Conservation (phyloP, 2,888 invertebrate species). For the Eueremaeus valkanovi region DNA sequence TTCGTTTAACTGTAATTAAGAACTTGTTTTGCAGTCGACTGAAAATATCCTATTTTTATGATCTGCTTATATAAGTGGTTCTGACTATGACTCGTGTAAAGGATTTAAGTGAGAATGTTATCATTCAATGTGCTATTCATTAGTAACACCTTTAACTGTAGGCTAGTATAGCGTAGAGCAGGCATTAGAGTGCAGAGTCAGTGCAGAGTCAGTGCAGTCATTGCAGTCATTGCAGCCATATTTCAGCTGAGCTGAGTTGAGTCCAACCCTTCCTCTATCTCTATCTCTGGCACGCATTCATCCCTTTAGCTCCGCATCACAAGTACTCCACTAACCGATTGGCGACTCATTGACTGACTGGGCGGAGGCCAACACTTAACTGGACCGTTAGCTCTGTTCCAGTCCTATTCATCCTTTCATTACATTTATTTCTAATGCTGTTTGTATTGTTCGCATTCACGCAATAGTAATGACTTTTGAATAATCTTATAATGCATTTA, state of each 20-base stretch:
- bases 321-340: slow-evolving; percentile 7
- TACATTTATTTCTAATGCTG: background rate
- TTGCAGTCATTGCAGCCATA: background rate
- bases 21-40: background rate
- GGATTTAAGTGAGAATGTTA: background rate
- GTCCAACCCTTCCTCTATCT: slow-evolving; percentile 20
- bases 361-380: slow-evolving; percentile 28
- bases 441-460: slow-evolving; percentile 1
- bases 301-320: slow-evolving; percentile 36
- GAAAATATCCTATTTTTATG: background rate
- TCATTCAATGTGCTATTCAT: background rate
- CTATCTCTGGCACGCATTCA: background rate
- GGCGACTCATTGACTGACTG: slow-evolving; percentile 32
- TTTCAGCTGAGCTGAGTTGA: background rate
- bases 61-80: slow-evolving; percentile 4
- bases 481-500: background rate
- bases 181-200: no score
- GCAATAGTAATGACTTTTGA: background rate
- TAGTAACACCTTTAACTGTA: slow-evolving; percentile 17
- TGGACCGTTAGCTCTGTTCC: slow-evolving; percentile 9
- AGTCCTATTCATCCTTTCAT: slow-evolving; percentile 27
- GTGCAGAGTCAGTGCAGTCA: background rate
- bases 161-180: no score
- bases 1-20: background rate
- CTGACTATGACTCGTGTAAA: background rate